Evolutionary conservation across 2,888 invertebrate genomes (phyloP), one percentile per base, ranked within the genome.

Genomic region (Eupithecia tripunctaria): DNA sequence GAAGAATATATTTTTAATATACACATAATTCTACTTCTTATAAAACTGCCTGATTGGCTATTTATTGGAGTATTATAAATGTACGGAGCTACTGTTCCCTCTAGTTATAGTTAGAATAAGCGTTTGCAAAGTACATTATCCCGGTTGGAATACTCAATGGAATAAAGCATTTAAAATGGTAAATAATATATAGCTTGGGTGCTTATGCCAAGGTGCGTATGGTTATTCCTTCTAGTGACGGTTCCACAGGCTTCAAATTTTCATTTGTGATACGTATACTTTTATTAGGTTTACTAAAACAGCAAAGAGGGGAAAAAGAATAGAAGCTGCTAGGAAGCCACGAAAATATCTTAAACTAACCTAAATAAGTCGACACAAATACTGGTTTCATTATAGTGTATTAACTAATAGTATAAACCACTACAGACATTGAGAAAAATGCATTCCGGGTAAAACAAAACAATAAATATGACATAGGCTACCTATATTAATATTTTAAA

Each of bases 1-100:
- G 38, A 81, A 84, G 38, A 81, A 84, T 87, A 85, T 92, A 92
- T 93, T 92, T 93, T 93, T 92, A 91, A 90, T 92, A 92, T 85
- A 84, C 85, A 86, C 85, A 82, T 85, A 84, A 83, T 88, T 43
- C 70, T 84, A 91, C 90, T 90, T 89, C 82, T 88, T 83, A 82
- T 80, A 62, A 71, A 83, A 82, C 76, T 85, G 89, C 88, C 87
- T 85, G 85, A 78, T 69, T 78, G 74, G 74, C 80, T 89, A 91
- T n/a, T n/a, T n/a, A n/a, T n/a, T 75, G 73, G 76, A 79, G 80
- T 78, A 78, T 80, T 78, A 78, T 77, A 73, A 21, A 76, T 75
- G 76, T 78, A 73, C 75, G 72, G 71, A 68, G 75, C 73, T 72
- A 73, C 76, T 78, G 78, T 82, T 82, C 79, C 81, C 82, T 68